phyloP scores from a whole-genome alignment of 2,797 vertebrate genomes.

The Serranus cabrilla region DNA sequence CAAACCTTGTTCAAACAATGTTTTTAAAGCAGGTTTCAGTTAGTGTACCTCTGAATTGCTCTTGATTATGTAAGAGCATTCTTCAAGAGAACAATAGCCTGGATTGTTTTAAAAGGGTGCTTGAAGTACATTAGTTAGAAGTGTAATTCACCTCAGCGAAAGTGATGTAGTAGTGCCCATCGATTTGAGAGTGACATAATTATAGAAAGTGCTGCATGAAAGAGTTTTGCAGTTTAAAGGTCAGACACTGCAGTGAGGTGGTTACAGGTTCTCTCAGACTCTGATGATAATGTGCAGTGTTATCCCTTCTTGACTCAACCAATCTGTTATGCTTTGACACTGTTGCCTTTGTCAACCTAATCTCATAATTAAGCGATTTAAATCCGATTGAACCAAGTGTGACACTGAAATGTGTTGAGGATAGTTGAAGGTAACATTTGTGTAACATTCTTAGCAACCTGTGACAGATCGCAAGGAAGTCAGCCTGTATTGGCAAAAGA shows the following conservation, averaged over 20 bases:
- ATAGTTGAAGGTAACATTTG: not conserved
- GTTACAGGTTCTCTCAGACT: not conserved
- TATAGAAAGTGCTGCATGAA: not conserved
- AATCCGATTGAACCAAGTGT: not conserved
- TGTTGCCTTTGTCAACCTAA: not conserved
- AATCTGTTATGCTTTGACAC: not conserved
- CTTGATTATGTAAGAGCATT: not conserved
- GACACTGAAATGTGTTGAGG: not conserved
- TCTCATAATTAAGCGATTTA: not conserved
- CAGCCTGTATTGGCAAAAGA: not conserved
- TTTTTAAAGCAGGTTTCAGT: slow-evolving; percentile 4
- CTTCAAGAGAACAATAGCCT: not conserved
- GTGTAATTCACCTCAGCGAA: not conserved
- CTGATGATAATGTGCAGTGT: not conserved
- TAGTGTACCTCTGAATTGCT: not conserved
- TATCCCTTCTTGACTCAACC: not conserved
- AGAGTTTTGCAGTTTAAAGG: slow-evolving; percentile 14
- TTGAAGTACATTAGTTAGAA: not conserved
- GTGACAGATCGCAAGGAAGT: not conserved
- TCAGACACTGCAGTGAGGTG: not conserved
- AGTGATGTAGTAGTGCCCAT: slow-evolving; percentile 11
- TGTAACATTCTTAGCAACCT: not conserved
- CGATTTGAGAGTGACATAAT: not conserved
- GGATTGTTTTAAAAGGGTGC: not conserved
- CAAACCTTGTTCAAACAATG: not conserved